Conservation (phyloP, 2,113 vertebrate species). For the Camelus bactrianus region DNA sequence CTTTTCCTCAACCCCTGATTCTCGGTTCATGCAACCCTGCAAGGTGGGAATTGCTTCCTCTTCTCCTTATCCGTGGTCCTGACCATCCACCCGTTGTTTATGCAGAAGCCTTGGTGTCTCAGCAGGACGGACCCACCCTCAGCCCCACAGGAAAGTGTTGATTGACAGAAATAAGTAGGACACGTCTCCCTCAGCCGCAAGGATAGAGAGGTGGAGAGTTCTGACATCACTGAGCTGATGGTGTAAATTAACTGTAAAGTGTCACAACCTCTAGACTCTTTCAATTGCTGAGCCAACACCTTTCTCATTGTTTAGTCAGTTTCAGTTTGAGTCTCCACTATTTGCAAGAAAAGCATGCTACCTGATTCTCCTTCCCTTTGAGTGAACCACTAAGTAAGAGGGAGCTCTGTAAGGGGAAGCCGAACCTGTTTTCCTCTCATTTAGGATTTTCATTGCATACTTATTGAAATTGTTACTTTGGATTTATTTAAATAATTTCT, state of each 20-base stretch:
- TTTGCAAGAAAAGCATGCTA: constrained; percentile 25
- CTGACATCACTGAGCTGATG: neutral
- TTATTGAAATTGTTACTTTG: neutral
- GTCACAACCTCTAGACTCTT: neutral
- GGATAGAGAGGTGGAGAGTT: neutral
- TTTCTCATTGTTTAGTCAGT: neutral
- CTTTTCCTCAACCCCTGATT: neutral
- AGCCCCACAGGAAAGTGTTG: neutral
- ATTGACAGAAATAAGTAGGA: neutral
- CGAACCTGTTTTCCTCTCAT: neutral
- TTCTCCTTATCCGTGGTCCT: neutral
- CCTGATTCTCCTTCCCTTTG: neutral
- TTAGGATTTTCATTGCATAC: neutral
- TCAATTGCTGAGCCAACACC: neutral
- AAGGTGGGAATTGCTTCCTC: neutral
- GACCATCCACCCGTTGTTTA: neutral
- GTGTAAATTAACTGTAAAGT: neutral
- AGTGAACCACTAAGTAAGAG: neutral
- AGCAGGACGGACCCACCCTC: neutral
- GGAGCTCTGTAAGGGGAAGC: neutral
- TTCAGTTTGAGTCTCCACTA: constrained; percentile 25
- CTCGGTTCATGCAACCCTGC: neutral
- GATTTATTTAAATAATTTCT: neutral
- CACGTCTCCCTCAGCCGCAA: neutral
- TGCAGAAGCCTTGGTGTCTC: neutral